Base-by-base conservation (phyloP, 2,888 invertebrate species). In the Scaptomyza tumidula region DNA sequence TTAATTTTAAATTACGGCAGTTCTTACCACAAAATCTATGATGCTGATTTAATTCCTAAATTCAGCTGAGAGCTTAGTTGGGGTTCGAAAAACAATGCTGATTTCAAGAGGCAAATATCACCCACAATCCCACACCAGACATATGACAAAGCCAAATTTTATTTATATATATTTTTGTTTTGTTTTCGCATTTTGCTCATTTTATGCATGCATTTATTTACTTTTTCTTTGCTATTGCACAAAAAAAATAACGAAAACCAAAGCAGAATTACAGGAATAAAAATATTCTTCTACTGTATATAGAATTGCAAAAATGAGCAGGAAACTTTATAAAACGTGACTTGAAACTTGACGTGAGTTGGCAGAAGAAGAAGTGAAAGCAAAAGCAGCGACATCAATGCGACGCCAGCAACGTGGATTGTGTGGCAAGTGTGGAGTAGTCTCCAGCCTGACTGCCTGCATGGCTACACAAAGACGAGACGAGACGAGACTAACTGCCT, bases 311-410 rank as follows among this genome's bases (percentile, higher is more conserved):
- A 67, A 64, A 72, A 62, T 64, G 69, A 41, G 60, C 69, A 63
- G 57, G 31, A 71, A 86, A 85, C 74, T 89, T 80, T 81, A 69
- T 63, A 75, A 70, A 73, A 88, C 89, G 88, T 89, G 86, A 87
- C 88, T 72, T 55, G 77, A 73, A 71, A 72, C 45, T 46, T 49
- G 62, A 63, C 58, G 41, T 24, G 50, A 33, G 33, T 33, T 14
- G 33, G 33, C 37, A 35, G n/a, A 14, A 13, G 46, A 10, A 16
- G 41, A 13, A 10, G 41, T 10, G 24, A 10, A 2, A 29, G 13
- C 13, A 27, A 31, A 7, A 45, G 14, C 3, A 19, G 13, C 16
- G 4, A 9, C 37, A 45, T 44, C 29, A 31, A 53, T 54, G 33
- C 19, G 24, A 14, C 16, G 53, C 29, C 16, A 24, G 62, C 54